Conservation (phyloP, 1,140 invertebrate genomes). For the Pteromalus puparum region DNA sequence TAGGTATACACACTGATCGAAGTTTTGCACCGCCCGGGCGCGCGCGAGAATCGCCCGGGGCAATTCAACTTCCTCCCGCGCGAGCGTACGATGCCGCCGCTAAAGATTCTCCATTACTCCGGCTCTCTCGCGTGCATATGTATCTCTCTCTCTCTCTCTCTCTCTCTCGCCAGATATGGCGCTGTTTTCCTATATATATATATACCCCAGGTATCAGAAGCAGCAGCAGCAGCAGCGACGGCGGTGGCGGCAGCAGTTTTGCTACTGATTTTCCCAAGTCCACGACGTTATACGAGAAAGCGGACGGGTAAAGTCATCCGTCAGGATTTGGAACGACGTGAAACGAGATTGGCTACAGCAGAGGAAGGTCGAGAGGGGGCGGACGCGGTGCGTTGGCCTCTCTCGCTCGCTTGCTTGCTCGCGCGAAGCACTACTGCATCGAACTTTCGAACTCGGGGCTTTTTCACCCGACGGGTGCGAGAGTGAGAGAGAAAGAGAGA, state of each 20-base stretch:
- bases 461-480: neutral
- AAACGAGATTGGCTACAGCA: conserved; percentile 57
- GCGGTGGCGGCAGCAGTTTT: conserved; percentile 26
- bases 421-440: conserved; percentile 17
- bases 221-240: neutral
- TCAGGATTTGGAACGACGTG: conserved; percentile 60
- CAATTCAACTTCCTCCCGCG: neutral
- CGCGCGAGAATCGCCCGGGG: neutral
- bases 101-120: conserved; percentile 24
- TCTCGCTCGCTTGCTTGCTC: neutral
- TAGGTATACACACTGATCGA: neutral
- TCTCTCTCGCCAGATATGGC: neutral
- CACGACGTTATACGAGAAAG: conserved; percentile 44
- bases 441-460: conserved; percentile 27
- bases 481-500: neutral
- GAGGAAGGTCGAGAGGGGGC: neutral
- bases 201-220: neutral
- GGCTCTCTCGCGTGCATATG: neutral
- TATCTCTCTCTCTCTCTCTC: neutral
- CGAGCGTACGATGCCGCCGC: neutral
- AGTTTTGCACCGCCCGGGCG: neutral
- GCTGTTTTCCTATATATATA: neutral
- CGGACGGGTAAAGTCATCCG: conserved; percentile 54
- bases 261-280: conserved; percentile 53
- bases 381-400: neutral